A percentile compares a stretch with the other conserved stretches of the same genome.
phyloP scores from a whole-genome alignment of 2,888 invertebrate genomes.

The Thymelicus sylvestris region DNA sequence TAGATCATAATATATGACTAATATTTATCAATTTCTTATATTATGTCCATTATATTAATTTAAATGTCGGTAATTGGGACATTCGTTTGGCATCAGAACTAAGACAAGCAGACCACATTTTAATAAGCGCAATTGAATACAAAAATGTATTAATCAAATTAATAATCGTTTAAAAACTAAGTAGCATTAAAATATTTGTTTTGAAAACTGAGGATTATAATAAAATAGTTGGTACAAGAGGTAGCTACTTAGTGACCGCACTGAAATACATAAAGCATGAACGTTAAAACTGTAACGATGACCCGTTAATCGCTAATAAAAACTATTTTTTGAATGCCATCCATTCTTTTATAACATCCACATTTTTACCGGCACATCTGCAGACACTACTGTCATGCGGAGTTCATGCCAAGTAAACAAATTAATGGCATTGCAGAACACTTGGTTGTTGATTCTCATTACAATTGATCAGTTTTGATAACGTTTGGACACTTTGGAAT shows the following conservation, averaged over 20 bases:
- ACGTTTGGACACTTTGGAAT: conserved; percentile 5
- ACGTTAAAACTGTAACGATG: conserved; percentile 1
- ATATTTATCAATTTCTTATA: conserved; percentile 24
- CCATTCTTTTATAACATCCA: conserved; percentile 11
- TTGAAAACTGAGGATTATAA: background rate
- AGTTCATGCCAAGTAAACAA: conserved; percentile 48
- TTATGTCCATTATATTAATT: conserved; percentile 8
- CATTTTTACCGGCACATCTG: background rate
- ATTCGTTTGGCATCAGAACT: conserved; percentile 25
- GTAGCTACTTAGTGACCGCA: background rate
- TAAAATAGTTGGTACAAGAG: background rate
- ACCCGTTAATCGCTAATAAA: conserved; percentile 13
- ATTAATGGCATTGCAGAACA: conserved; percentile 45
- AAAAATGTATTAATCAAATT: background rate
- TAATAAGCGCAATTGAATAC: background rate
- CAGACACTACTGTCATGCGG: conserved; percentile 9
- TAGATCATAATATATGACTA: conserved; percentile 18
- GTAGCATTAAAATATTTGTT: background rate
- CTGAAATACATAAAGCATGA: conserved; percentile 9
- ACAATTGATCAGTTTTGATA: background rate
- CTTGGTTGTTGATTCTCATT: conserved; percentile 26
- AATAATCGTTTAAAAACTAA: too few relatives aligned
- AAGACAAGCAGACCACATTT: background rate
- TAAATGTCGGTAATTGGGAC: conserved; percentile 23
- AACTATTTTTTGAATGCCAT: conserved; percentile 19